phyloP scores from a whole-genome alignment of 2,888 invertebrate genomes.

The Lithophane semibrunnea region DNA sequence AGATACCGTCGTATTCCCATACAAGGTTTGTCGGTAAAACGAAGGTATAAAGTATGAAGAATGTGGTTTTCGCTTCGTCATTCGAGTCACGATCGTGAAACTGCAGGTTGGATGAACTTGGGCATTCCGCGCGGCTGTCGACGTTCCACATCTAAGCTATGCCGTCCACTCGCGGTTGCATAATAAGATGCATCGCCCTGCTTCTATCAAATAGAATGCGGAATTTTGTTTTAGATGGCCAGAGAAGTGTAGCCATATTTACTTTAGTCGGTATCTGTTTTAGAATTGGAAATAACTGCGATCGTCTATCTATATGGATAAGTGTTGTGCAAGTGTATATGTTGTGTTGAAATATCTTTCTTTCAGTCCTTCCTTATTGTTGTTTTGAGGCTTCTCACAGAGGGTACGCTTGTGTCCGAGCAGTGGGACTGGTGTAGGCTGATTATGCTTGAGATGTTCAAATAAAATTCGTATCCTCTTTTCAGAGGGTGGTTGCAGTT shows the following conservation, averaged over 20 bases:
- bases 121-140: conserved; percentile 63
- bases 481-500: neutral
- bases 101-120: conserved; percentile 74
- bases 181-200: conserved; percentile 61
- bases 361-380: too few relatives aligned
- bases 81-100: conserved; percentile 76
- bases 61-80: conserved; percentile 65
- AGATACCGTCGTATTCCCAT: conserved; percentile 34
- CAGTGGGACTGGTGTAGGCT: neutral
- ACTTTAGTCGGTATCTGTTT: conserved; percentile 15
- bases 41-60: conserved; percentile 62
- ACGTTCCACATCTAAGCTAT: conserved; percentile 61
- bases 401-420: neutral
- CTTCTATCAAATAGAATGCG: conserved; percentile 54
- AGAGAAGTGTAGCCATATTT: conserved; percentile 35
- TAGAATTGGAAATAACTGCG: conserved; percentile 13
- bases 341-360: neutral
- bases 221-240: conserved; percentile 57
- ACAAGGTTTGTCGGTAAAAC: conserved; percentile 53
- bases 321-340: too few relatives aligned
- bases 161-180: conserved; percentile 49
- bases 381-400: neutral
- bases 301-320: conserved; percentile 9
- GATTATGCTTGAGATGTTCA: too few relatives aligned
- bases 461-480: neutral